Evolutionary conservation across 2,888 invertebrate species (phyloP), one percentile per base, ranked within the genome.

Genomic region (Drosophila mulleri): DNA sequence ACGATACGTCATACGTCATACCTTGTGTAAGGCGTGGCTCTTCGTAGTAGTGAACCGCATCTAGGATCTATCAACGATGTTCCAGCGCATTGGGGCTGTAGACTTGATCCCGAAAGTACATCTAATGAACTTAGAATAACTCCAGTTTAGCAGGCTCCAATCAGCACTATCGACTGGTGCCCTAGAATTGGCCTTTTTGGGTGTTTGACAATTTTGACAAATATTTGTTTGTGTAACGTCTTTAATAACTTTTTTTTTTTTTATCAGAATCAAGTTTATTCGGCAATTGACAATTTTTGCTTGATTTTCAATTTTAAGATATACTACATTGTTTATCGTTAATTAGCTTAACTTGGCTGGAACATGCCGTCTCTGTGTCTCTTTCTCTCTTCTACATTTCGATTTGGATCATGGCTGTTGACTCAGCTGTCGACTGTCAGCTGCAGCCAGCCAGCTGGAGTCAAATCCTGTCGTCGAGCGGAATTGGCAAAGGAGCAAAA

Each of bases 401-500:
- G 35, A 58, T 61, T 37, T 66, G 42, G 29, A 37, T 35, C 48
- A 53, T 44, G 35, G 53, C 47, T 32, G 50, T 35, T 20, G 50
- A 18, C 50, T 32, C 26, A 8, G 18, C 54, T 54, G 47, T 35
- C 63, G 44, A 29, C 73, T 78, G 76, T 69, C 76, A 66, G 42
- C 48, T 63, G 66, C 26, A 50, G 52, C 41, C 53, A 39, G 20
- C 35, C 29, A 45, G 37, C 61, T 60, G 61, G 60, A 53, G 45
- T 67, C 66, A 48, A 56, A 35, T 60, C 35, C 56, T 56, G 70
- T 39, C 39, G 47, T 39, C 32, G 50, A 23, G 16, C 70, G 32
- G 62, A 60, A 52, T 78, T 78, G 70, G 50, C 52, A 53, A 67
- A 56, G 59, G 44, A 52, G 59, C 44, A 39, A 62, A 61, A 67